Base-by-base conservation (phyloP, 2,888 invertebrate species). In the Latrodectus hesperus region DNA sequence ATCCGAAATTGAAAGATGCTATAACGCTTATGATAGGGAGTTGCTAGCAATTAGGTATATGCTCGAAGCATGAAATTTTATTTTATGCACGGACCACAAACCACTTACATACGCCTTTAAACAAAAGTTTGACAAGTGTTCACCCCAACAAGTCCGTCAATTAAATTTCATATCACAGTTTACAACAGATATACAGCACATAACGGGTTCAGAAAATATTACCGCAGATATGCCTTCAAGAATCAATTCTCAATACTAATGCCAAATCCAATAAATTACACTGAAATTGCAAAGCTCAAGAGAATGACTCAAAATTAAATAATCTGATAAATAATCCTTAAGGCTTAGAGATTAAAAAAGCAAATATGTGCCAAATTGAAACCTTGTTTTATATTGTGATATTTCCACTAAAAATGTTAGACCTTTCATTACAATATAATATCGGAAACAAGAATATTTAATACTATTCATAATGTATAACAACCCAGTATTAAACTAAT, bases 381-480 rank as follows among this genome's bases (percentile, higher is more conserved):
- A 22, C 22, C 22, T 22, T 22, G 22, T 22, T 22, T 22, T 22
- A 22, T 22, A 22, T 22, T 22, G 22, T 22, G 22, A 22, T 22
- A 22, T 22, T 22, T 22, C 22, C 1, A 22, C 22, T 22, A 22
- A 22, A 22, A 22, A 22, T 22, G 22, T 22, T 22, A 22, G 22
- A 22, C 22, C 1, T 22, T 22, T 22, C 22, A 22, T 0, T 22
- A 1, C 22, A 22, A 22, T 22, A 22, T 22, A 22, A 22, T 22
- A 22, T 22, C 22, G 1, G 0, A 22, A 22, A 22, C 17, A 65
- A 65, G 22, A 1, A 9, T 65, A 14, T 65, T n/a, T 4, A 26
- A 64, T 22, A n/a, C 16, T 14, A n/a, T 82, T 8, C 68, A 82
- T 53, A 38, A 49, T 4, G 16, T n/a, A n/a, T 82, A 38, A 10